These are phyloP conservation scores for Onychomys leucogaster DNA, from an alignment of 2,797 vertebrate genomes.

Conservation along the genomic window DNA sequence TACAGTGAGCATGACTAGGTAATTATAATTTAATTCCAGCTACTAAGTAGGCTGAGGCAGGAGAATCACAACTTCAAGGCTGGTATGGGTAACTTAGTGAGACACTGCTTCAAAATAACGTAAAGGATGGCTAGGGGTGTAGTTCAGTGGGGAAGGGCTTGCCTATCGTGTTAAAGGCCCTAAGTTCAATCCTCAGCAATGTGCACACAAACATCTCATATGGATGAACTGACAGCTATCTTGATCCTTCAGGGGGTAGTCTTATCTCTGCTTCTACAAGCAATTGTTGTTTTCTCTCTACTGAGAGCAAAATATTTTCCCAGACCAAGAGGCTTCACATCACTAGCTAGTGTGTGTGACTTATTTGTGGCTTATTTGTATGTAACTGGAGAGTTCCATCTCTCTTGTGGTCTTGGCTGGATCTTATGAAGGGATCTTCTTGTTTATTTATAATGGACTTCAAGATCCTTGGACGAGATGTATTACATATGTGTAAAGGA, in stretches of 20 bases:
- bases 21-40: background rate
- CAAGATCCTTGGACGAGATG: constrained; percentile 70
- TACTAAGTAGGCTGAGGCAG: background rate
- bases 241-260: background rate
- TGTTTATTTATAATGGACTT: constrained; percentile 82
- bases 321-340: constrained; percentile 38
- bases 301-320: constrained; percentile 2
- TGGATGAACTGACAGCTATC: background rate
- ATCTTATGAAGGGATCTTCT: constrained; percentile 71
- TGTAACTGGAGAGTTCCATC: constrained; percentile 69
- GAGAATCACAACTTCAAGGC: background rate
- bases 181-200: background rate
- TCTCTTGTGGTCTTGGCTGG: constrained; percentile 71
- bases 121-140: background rate
- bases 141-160: background rate
- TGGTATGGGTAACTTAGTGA: background rate
- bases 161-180: background rate
- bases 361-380: constrained; percentile 22
- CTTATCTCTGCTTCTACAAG: background rate
- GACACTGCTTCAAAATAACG: background rate
- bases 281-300: constrained; percentile 41
- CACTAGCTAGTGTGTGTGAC: constrained; percentile 12
- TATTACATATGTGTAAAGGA: constrained; percentile 81
- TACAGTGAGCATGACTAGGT: background rate
- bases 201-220: background rate